Evolutionary conservation across 1,140 invertebrate genomes (phyloP), one percentile per base, ranked within the genome.

Genomic region (Cyphomyrmex costatus): DNA sequence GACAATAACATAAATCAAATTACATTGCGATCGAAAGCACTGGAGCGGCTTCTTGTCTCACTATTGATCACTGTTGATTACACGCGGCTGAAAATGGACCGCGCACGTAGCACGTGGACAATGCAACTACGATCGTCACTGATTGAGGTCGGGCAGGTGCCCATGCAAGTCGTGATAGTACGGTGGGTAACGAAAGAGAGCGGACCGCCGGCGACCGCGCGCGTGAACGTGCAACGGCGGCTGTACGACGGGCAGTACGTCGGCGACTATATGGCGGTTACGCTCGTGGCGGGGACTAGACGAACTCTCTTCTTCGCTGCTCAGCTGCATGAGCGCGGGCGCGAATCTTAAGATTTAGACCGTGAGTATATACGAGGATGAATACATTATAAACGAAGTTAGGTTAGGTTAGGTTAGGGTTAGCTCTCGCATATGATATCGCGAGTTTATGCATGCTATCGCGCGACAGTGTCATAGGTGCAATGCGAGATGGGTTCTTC

Each of bases 381-480:
- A 51, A 42, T 63, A 24, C 5, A 21, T 51, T 70, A 1, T 68
- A 36, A 51, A 56, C 21, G 10, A 2, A n/a, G 49, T 3, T 16
- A n/a, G n/a, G 24, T 63, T 60, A 19, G 6, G 33, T 60, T 46
- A 46, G 16, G 49, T 83, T 83, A 68, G 60, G 68, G 7, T 73
- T 61, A 65, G 76, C n/a, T n/a, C 24, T 65, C 70, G 51, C 24
- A 58, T 77, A 49, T 4, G 27, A 76, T 63, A 27, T 85, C 70
- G 77, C 77, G 65, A 84, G 79, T 82, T 65, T 83, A 82, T 85
- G 89, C 91, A 90, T 92, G 91, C 89, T 91, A 79, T 89, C n/a
- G n/a, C 88, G 70, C 89, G 92, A 90, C 92, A 92, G 92, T 91
- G 90, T 88, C 91, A 90, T 91, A 60, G 88, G 82, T 93, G 87